Percentiles rank a stretch among this genome's conserved stretches.
These are phyloP conservation scores for Tiliqua scincoides DNA, from an alignment of 2,113 vertebrate species.

Conservation along the genomic window DNA sequence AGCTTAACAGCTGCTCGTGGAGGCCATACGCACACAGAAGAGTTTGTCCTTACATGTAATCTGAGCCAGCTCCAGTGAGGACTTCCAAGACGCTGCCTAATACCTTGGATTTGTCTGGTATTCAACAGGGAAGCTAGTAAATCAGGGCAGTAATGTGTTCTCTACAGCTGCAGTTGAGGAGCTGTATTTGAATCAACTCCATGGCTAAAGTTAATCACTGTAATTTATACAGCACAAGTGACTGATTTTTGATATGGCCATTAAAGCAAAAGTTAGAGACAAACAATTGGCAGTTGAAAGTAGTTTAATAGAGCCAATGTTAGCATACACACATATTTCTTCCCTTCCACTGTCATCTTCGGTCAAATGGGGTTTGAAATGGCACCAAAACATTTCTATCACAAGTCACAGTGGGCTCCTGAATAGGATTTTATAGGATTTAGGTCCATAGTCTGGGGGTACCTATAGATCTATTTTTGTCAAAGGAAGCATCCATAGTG, in stretches of 20 bases:
- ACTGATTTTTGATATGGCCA: background rate
- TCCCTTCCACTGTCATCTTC: background rate
- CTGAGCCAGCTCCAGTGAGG: background rate
- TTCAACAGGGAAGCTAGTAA: background rate
- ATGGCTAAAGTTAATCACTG: background rate
- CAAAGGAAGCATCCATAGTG: too few species aligned
- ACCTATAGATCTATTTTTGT: too few species aligned
- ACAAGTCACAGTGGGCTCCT: background rate
- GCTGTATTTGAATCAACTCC: background rate
- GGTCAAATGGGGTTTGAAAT: background rate
- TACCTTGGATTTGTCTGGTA: conserved; percentile 11
- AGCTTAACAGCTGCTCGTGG: conserved; percentile 1
- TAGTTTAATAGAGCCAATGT: too few species aligned
- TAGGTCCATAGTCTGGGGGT: too few species aligned
- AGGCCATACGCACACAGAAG: background rate
- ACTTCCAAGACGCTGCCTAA: background rate
- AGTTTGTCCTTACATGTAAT: conserved; percentile 17
- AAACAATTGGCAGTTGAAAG: background rate
- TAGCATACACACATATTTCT: background rate
- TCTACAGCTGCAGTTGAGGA: background rate
- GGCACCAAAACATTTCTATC: background rate
- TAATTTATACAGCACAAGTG: conserved; percentile 1
- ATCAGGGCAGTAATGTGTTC: background rate
- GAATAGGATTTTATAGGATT: too few species aligned
- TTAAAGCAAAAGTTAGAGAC: background rate